Evolutionary conservation across 2,888 invertebrate species (phyloP).

Genomic region (Acanthosepion esculentum): DNA sequence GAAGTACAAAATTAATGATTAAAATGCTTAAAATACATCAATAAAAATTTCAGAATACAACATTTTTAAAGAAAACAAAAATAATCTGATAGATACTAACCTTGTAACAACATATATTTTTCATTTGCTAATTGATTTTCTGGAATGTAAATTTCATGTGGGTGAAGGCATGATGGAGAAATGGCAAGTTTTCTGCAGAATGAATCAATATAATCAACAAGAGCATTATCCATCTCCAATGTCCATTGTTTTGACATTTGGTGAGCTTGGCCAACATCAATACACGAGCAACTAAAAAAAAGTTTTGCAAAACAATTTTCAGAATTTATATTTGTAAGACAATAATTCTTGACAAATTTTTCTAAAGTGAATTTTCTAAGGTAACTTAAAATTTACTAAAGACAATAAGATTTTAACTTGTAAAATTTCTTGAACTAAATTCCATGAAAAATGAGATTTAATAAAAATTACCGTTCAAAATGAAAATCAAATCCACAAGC

Average conservation of each 20-base stretch:
- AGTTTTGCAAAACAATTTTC: background rate
- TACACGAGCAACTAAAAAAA: conserved; percentile 67
- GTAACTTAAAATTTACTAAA: background rate
- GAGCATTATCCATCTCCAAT: conserved; percentile 70
- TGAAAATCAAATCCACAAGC: conserved; percentile 73
- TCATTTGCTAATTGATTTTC: conserved; percentile 66
- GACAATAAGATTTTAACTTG: background rate
- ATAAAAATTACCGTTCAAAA: conserved; percentile 67
- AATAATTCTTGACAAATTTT: background rate
- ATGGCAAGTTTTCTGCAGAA: conserved; percentile 69
- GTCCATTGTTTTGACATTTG: conserved; percentile 72
- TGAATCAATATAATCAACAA: conserved; percentile 68
- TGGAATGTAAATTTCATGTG: conserved; percentile 71
- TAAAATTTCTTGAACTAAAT: background rate
- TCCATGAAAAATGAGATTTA: background rate
- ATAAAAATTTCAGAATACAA: background rate
- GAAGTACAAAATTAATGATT: background rate
- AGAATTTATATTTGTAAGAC: background rate
- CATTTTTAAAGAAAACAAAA: background rate
- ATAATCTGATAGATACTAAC: conserved; percentile 54
- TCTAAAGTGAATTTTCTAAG: background rate
- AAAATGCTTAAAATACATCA: background rate
- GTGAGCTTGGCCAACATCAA: conserved; percentile 69
- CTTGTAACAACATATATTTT: conserved; percentile 67
- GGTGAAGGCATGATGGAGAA: conserved; percentile 70